Evolutionary conservation across 2,888 invertebrate species (phyloP), one percentile per base, ranked within the genome.

Genomic region (Tinea semifulvella): DNA sequence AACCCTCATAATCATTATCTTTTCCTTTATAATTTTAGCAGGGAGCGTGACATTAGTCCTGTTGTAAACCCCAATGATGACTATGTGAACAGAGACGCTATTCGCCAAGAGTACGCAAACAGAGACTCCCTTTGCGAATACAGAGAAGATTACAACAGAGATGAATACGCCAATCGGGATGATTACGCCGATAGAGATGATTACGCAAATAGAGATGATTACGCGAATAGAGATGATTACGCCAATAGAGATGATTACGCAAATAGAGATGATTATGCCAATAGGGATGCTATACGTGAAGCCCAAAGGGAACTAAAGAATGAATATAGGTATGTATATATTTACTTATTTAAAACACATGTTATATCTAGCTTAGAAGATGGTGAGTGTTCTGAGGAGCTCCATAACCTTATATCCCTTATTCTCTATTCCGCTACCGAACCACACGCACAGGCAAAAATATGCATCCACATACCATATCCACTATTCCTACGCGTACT

Each of bases 181-280:
- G 80, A 76, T 50, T 80, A 70, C 65, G 80, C 77, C 36, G 79
- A 79, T 50, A 56, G 79, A 17, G 79, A 80, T 54, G 82, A 80
- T 50, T 69, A 77, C 56, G 49, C 74, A 13, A 76, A 76, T 49
- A 2, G 65, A 70, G 80, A 79, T 56, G 77, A 79, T 64, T 80
- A 80, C 68, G 79, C 74, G 48, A 80, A 80, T 53, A 61, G 77
- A 11, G 80, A 79, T 51, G 80, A 76, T 50, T 80, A 70, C 65
- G 80, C 77, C 36, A 79, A 79, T 50, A 56, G 79, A 17, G 79
- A 80, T 54, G 80, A 80, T 55, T 77, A 77, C 65, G 75, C 76
- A 55, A 72, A 14, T 13, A 46, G 71, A 3, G 82, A 82, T 27
- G 82, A 82, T 63, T 82, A 82, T 65, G 82, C 77, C 39, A 82